These are phyloP conservation scores for Sminthopsis crassicaudata DNA, from an alignment of 2,113 vertebrate genomes.

Conservation along the genomic window DNA sequence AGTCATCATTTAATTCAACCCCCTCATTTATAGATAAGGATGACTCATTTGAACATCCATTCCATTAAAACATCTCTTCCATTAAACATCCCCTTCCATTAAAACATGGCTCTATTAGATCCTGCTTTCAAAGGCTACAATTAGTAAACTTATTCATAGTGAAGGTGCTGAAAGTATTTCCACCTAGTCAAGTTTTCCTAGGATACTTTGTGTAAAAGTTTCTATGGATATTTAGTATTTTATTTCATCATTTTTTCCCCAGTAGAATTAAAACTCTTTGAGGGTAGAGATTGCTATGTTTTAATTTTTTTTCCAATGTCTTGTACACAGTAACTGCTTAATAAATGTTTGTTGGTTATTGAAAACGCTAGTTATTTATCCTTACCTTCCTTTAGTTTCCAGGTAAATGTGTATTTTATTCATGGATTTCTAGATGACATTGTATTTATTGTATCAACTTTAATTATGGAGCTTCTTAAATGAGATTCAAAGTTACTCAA, in stretches of 20 bases:
- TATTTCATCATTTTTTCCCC: neutral
- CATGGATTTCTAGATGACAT: neutral
- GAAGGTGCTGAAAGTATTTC: neutral
- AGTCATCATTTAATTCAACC: neutral
- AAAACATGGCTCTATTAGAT: neutral
- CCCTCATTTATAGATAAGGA: neutral
- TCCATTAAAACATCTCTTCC: neutral
- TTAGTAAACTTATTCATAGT: neutral
- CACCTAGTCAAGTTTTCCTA: neutral
- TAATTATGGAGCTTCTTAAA: neutral
- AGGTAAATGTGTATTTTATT: neutral
- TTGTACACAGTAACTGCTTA: neutral
- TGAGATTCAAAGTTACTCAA: neutral
- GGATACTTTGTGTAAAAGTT: neutral
- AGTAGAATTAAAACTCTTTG: neutral
- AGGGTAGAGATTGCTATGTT: neutral
- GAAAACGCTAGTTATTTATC: neutral
- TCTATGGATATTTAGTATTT: neutral
- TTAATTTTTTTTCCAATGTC: neutral
- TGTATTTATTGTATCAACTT: neutral
- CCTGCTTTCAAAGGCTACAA: constrained; percentile 29
- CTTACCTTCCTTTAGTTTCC: neutral
- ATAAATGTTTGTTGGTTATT: neutral
- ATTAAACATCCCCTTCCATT: neutral
- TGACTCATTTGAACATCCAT: neutral